These are phyloP conservation scores for Dryocosmus kuriphilus DNA, from an alignment of 2,888 invertebrate species.

Conservation along the genomic window DNA sequence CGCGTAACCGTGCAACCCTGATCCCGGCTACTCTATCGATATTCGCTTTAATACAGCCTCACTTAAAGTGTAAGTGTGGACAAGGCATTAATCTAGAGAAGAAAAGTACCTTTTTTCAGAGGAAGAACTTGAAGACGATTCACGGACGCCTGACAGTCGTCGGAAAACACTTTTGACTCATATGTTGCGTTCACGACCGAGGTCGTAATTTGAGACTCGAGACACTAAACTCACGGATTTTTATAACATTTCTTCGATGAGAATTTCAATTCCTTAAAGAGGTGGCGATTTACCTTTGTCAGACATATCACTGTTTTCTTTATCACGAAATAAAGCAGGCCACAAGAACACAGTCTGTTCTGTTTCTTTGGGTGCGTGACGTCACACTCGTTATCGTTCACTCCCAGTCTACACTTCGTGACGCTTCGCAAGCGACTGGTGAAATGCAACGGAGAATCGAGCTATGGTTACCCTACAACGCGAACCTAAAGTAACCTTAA, in stretches of 20 bases:
- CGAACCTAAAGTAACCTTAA: too few relatives aligned
- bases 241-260: conserved; percentile 4
- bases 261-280: background rate
- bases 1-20: too few relatives aligned
- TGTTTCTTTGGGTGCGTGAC: conserved; percentile 21
- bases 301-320: background rate
- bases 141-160: conserved; percentile 20
- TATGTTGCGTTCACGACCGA: background rate
- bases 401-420: too few relatives aligned
- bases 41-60: too few relatives aligned
- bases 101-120: too few relatives aligned
- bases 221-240: background rate
- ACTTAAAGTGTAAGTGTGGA: too few relatives aligned
- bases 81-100: background rate
- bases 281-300: background rate
- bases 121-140: background rate
- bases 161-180: too few relatives aligned
- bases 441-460: background rate
- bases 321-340: background rate
- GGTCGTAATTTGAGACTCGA: background rate
- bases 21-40: too few relatives aligned
- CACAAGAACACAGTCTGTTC: conserved; percentile 3
- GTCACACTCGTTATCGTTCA: conserved; percentile 15
- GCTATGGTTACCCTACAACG: too few relatives aligned
- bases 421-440: too few relatives aligned